These are phyloP conservation scores for Phrynocephalus versicolor DNA, from an alignment of 2,113 vertebrate genomes.

Conservation along the genomic window DNA sequence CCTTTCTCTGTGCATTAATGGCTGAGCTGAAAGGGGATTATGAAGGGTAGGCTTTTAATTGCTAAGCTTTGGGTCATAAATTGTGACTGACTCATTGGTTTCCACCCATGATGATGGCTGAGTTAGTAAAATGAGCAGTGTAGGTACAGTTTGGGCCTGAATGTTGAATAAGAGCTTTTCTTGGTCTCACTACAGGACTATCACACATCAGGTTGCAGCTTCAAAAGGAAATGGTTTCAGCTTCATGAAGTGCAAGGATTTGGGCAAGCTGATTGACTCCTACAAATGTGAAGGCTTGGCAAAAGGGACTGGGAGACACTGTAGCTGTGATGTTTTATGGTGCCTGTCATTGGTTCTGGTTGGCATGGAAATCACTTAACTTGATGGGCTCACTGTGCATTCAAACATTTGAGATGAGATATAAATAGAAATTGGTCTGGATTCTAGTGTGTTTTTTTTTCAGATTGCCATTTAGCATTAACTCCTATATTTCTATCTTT, in stretches of 20 bases:
- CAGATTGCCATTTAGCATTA: slow-evolving; percentile 30
- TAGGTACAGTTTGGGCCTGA: slow-evolving; percentile 43
- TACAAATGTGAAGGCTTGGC: slow-evolving; percentile 47
- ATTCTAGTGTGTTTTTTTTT: slow-evolving; percentile 38
- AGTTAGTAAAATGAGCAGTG: background rate
- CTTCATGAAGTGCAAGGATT: slow-evolving; percentile 47
- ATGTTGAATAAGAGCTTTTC: slow-evolving; percentile 38
- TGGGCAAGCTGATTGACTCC: slow-evolving; percentile 57
- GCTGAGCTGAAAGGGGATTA: slow-evolving; percentile 20
- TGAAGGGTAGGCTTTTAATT: background rate
- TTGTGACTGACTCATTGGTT: slow-evolving; percentile 26
- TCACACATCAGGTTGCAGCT: slow-evolving; percentile 20
- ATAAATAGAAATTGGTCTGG: background rate
- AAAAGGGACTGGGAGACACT: slow-evolving; percentile 51
- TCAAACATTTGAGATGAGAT: background rate
- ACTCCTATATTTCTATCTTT: slow-evolving; percentile 16
- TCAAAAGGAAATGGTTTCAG: slow-evolving; percentile 47
- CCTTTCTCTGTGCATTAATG: slow-evolving; percentile 37
- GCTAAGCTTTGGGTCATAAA: slow-evolving; percentile 22
- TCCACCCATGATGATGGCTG: slow-evolving; percentile 19
- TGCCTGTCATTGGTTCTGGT: slow-evolving; percentile 61
- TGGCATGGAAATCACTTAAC: slow-evolving; percentile 53
- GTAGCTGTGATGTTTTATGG: slow-evolving; percentile 51
- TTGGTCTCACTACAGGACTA: background rate
- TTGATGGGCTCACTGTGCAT: slow-evolving; percentile 46